A percentile compares a stretch with the other conserved stretches of the same genome.
These are phyloP conservation scores for Sanderia malayensis DNA, from an alignment of 30 jellyfish, hydroid and myxozoan species.

Conservation along the genomic window DNA sequence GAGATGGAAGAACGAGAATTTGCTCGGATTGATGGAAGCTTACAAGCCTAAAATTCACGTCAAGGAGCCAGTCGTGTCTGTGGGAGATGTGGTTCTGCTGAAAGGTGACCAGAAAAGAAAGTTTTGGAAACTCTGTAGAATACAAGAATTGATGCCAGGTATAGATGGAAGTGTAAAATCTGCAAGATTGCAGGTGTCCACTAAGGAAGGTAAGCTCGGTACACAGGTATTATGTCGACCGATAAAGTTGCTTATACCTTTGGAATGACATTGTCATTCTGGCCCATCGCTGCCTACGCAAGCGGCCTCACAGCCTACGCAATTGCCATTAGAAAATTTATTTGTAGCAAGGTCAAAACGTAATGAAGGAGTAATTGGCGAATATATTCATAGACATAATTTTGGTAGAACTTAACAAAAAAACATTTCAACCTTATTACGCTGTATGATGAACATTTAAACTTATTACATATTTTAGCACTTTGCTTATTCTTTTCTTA, in stretches of 20 bases:
- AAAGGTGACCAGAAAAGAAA: conserved; percentile 53
- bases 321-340: conserved; percentile 15
- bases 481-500: no score
- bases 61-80: conserved; percentile 52
- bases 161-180: conserved; percentile 51
- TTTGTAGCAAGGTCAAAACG: conserved; percentile 31
- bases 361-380: conserved; percentile 58
- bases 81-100: conserved; percentile 62
- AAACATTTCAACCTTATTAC: not conserved
- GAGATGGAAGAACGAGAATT: conserved; percentile 44
- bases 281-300: not conserved
- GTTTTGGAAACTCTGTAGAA: conserved; percentile 54
- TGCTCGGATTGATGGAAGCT: conserved; percentile 55
- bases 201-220: conserved; percentile 50
- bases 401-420: conserved; percentile 3
- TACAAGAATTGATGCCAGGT: conserved; percentile 48
- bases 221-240: conserved; percentile 55
- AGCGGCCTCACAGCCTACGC: conserved; percentile 33
- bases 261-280: conserved; percentile 33
- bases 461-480: no score
- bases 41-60: conserved; percentile 39
- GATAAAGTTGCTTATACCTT: conserved; percentile 40
- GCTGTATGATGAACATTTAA: not conserved
- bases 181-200: conserved; percentile 32
- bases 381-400: conserved; percentile 31